Base-by-base conservation (phyloP, 2,888 invertebrate genomes). In the Lasiommata megera region DNA sequence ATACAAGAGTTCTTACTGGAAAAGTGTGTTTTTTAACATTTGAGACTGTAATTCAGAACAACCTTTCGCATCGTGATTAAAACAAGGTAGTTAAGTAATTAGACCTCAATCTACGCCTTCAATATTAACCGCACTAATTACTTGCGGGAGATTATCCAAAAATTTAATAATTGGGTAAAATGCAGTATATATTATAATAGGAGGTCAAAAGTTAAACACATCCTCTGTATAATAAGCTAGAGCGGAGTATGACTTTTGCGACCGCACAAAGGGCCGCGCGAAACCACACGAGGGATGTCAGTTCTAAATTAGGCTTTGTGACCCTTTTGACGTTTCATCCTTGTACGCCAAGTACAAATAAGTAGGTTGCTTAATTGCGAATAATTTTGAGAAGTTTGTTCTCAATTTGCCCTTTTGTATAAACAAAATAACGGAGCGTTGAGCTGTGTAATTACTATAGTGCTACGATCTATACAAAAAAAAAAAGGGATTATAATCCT, bases 261-360 rank as follows among this genome's bases (percentile, higher is more conserved):
- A 65, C 77, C 78, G 65, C 75, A 74, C 71, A 72, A 72, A 72
- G 69, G 57, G 62, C 60, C 67, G 67, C 66, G 40, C 66, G 65
- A 66, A 75, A 82, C 84, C 82, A 72, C 83, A 82, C 68, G 71
- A 68, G 55, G 65, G 66, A 65, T 64, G 63, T 65, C 67, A 64
- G 67, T 65, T 66, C 60, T 66, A 60, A 62, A 63, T 62, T 57
- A 54, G 64, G 60, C 66, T 69, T 52, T 52, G 52, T 5, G 52
- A 41, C 17, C 52, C 52, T 52, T 41, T 17, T 16, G 11, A 34
- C 14, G 37, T 48, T 43, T 28, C 28, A 29, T 44, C 44, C 28
- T 8, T n/a, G n/a, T 41, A 29, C 14, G 1, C 23, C 11, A 23
- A 23, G 6, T 36, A 18, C 18, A 34, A 47, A 34, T 34, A 47